Conservation (phyloP, 2,113 vertebrate species). For the Vanacampus margaritifer region DNA sequence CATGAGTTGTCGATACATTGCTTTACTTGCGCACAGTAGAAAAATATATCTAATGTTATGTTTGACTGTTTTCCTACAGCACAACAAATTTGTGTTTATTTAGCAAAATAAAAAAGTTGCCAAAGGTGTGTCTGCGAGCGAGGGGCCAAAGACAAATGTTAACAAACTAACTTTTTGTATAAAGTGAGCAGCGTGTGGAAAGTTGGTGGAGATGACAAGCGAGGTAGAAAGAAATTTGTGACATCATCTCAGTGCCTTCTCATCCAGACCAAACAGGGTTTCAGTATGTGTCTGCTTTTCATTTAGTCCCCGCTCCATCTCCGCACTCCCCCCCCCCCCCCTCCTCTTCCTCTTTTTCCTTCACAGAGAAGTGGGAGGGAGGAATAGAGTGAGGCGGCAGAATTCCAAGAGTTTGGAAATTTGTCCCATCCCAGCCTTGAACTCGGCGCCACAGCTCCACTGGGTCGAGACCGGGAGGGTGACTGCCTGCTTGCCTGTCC, state of each 20-base stretch:
- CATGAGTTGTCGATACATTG: too few relatives aligned
- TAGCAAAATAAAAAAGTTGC: not conserved
- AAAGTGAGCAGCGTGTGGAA: not conserved
- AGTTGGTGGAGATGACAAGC: conserved; percentile 17
- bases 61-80: not conserved
- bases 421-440: conserved; percentile 66
- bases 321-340: conserved; percentile 15
- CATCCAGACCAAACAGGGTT: conserved; percentile 71
- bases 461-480: conserved; percentile 60
- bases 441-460: conserved; percentile 65
- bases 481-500: conserved; percentile 22
- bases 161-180: not conserved
- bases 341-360: conserved; percentile 36
- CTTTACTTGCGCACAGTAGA: too few relatives aligned
- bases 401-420: conserved; percentile 64
- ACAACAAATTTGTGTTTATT: not conserved
- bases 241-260: conserved; percentile 60
- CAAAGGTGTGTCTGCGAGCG: not conserved
- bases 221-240: conserved; percentile 44
- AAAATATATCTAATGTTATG: too few relatives aligned
- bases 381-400: conserved; percentile 58
- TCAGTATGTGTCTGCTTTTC: conserved; percentile 68
- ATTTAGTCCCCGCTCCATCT: conserved; percentile 53
- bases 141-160: not conserved
- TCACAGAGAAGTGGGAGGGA: conserved; percentile 67